phyloP scores from a whole-genome alignment of 2,888 invertebrate species.

The Callimorpha dominula region DNA sequence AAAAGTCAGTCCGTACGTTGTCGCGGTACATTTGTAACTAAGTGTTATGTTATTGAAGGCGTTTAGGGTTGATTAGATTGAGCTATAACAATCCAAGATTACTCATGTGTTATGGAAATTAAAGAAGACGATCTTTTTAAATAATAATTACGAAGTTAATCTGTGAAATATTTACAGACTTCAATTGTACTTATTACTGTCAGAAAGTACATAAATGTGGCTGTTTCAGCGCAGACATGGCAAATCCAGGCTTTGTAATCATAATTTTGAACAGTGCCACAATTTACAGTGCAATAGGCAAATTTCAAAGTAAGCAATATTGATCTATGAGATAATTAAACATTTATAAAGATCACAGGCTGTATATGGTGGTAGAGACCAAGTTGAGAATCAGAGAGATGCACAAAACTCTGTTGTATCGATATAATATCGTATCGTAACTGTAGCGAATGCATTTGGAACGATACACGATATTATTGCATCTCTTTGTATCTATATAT shows the following conservation, averaged over 20 bases:
- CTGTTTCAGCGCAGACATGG: background rate
- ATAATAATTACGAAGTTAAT: background rate
- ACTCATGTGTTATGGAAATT: background rate
- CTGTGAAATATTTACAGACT: background rate
- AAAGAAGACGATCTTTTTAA: background rate
- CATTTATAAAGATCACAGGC: no score
- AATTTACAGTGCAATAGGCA: background rate
- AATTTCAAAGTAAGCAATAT: no score
- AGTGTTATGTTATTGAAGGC: constrained; percentile 13
- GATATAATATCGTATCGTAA: no score
- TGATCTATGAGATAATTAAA: no score
- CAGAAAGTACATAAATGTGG: background rate
- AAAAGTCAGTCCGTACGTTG: constrained; percentile 42
- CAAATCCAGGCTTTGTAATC: background rate
- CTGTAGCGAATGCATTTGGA: no score
- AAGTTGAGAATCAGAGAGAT: no score
- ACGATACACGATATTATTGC: no score
- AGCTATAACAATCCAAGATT: constrained; percentile 34
- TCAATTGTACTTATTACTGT: background rate
- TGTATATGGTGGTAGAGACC: no score
- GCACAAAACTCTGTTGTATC: no score
- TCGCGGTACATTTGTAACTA: constrained; percentile 17
- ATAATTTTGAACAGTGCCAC: background rate
- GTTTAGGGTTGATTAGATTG: constrained; percentile 43
- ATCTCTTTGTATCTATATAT: no score